Evolutionary conservation across 2,113 vertebrate species (phyloP).

Genomic region (Gymnarchus niloticus): DNA sequence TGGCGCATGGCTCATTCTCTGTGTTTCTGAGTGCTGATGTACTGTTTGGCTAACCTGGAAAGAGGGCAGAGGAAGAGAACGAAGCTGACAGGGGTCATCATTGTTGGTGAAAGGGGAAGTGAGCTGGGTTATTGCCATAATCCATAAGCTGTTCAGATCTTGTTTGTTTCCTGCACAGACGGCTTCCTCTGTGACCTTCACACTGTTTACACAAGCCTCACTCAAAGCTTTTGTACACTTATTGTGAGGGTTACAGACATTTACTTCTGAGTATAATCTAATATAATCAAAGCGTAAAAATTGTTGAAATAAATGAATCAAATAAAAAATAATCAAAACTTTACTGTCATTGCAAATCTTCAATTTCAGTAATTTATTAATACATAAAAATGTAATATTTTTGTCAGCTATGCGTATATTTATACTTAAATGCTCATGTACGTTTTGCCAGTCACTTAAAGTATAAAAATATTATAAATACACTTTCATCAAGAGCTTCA

Average conservation of each 20-base stretch:
- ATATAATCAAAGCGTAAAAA: not conserved
- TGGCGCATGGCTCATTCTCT: slow-evolving; percentile 48
- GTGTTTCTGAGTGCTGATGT: slow-evolving; percentile 35
- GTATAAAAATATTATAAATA: not conserved
- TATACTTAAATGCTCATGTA: not conserved
- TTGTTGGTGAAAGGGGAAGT: slow-evolving; percentile 26
- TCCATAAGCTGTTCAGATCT: not conserved
- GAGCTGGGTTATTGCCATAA: slow-evolving; percentile 10
- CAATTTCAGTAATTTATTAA: not conserved
- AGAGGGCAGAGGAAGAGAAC: not conserved
- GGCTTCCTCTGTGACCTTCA: not conserved
- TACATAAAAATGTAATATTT: not conserved
- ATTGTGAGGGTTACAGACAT: not conserved
- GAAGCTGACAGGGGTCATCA: slow-evolving; percentile 15
- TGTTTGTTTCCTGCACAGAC: not conserved
- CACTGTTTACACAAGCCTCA: not conserved
- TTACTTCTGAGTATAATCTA: not conserved
- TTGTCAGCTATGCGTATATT: not conserved
- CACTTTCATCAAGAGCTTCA: not conserved
- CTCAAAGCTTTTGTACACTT: not conserved
- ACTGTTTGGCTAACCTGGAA: slow-evolving; percentile 30
- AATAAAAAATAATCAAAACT: not conserved
- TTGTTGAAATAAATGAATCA: not conserved
- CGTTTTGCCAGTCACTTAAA: not conserved
- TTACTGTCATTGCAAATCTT: not conserved